Evolutionary conservation across 2,113 vertebrate species (phyloP).

Genomic region (Suncus etruscus): DNA sequence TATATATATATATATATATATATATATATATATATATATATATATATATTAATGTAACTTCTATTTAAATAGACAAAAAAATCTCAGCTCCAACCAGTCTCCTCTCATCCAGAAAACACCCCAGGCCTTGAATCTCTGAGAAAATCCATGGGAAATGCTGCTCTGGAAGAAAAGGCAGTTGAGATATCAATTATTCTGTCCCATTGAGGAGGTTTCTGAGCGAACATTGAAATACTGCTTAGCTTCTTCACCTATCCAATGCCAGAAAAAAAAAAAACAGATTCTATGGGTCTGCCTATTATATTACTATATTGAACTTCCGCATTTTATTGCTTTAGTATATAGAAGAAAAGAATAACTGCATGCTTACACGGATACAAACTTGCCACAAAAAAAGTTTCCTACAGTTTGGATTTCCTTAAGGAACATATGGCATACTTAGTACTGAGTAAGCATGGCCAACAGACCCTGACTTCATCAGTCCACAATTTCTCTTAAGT

Average conservation of each 20-base stretch:
- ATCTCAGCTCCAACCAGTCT: not conserved
- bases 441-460: not conserved
- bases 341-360: not conserved
- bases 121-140: not conserved
- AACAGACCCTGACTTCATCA: not conserved
- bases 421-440: not conserved
- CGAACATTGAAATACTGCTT: not conserved
- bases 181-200: not conserved
- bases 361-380: too few relatives aligned
- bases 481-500: not conserved
- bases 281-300: not conserved
- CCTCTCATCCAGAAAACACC: not conserved
- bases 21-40: too few relatives aligned
- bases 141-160: not conserved
- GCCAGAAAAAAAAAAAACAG: not conserved
- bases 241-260: not conserved
- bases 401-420: not conserved
- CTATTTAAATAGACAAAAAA: slow-evolving; percentile 11
- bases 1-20: too few relatives aligned
- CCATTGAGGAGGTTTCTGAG: not conserved
- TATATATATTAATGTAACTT: slow-evolving; percentile 48
- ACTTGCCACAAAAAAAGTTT: not conserved
- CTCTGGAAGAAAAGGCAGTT: not conserved
- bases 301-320: not conserved
- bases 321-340: not conserved